These are phyloP conservation scores for Zygaena filipendulae DNA, from an alignment of 2,888 invertebrate species.

Conservation along the genomic window DNA sequence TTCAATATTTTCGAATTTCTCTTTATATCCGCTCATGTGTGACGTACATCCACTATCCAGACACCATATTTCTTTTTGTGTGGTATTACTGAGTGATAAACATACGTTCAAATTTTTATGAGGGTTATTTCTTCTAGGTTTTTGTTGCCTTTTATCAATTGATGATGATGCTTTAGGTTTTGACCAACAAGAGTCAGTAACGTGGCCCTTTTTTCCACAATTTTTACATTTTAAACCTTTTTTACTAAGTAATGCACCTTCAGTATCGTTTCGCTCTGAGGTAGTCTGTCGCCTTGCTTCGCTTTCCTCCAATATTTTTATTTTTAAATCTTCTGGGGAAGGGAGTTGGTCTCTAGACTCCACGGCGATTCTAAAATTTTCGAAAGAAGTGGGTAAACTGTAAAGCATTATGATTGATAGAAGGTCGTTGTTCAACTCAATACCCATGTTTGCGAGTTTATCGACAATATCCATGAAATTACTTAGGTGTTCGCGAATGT, in stretches of 20 bases:
- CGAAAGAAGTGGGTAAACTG: slow-evolving; percentile 24
- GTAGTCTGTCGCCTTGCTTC: no score
- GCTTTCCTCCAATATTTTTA: no score
- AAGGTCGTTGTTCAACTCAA: no score
- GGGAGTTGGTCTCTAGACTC: slow-evolving; percentile 31
- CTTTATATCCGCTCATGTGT: slow-evolving; percentile 6
- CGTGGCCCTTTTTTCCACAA: slow-evolving; percentile 22
- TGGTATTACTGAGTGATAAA: slow-evolving; percentile 1
- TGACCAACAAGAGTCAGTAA: slow-evolving; percentile 22
- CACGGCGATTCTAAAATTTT: slow-evolving; percentile 29
- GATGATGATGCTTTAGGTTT: slow-evolving; percentile 24
- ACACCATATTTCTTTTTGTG: slow-evolving; percentile 6
- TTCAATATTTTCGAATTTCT: no score
- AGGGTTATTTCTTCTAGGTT: background rate
- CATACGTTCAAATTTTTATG: slow-evolving; percentile 8
- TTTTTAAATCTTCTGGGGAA: no score
- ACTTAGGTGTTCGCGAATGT: no score
- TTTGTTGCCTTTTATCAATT: slow-evolving; percentile 15
- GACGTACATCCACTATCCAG: no score
- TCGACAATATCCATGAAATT: slow-evolving; percentile 29
- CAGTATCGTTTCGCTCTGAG: no score
- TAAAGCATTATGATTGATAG: slow-evolving; percentile 27
- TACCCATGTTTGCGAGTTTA: slow-evolving; percentile 26
- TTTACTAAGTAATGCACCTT: no score
- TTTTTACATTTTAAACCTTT: no score